Base-by-base conservation (phyloP, 2,888 invertebrate genomes). In the Pediacus dermestoides region DNA sequence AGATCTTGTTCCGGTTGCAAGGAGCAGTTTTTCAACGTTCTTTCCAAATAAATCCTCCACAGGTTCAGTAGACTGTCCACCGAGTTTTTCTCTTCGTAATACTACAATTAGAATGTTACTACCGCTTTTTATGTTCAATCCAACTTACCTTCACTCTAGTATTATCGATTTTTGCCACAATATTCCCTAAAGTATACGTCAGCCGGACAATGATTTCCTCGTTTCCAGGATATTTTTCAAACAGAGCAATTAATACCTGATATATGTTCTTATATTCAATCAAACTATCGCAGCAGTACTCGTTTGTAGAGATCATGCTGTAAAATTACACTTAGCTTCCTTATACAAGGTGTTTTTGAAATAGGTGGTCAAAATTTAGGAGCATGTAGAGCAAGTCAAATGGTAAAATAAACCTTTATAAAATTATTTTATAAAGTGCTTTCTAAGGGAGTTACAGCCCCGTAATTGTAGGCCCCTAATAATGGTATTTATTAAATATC, bases 111-210 rank as follows among this genome's bases (percentile, higher is more conserved):
- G 42, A 18, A n/a, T 18, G n/a, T 18, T 39, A 41, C 44, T 42
- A 36, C 34, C 30, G n/a, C n/a, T n/a, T n/a, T n/a, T n/a, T n/a
- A n/a, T n/a, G n/a, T n/a, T n/a, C n/a, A n/a, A n/a, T n/a, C n/a
- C n/a, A n/a, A 44, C 54, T 51, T 60, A 79, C 79, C 70, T 77
- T 75, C 25, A 73, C 70, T 42, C 89, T 70, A 1, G 87, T 83
- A 25, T 75, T 74, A 42, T 88, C 84, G 55, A 81, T 81, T 51
- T 81, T 82, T 11, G 89, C 87, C 59, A 89, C 82, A 68, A 90
- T 80, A 64, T 91, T 91, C 12, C 91, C 90, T 26, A 91, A 73
- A 44, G 87, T 85, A 66, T 89, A 91, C 1, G 87, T 82, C 34
- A 90, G 73, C 2, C 90, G 74, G 33, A 88, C 83, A 34, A 85